phyloP scores from a whole-genome alignment of 1,140 invertebrate genomes.

The Drosophila murphyi region DNA sequence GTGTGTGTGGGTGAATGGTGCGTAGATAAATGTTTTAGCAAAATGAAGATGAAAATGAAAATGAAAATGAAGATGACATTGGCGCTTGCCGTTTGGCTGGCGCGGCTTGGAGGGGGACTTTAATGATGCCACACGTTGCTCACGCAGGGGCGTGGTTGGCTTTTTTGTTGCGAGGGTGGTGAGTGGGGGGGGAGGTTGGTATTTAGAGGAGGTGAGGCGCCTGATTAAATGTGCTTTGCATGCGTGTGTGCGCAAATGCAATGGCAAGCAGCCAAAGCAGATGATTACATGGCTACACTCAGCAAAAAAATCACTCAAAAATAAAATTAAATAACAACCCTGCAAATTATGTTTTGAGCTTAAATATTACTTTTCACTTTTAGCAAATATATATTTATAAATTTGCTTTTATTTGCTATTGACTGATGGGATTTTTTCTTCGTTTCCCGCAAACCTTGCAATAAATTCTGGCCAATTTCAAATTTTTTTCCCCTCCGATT shows the following conservation, averaged over 20 bases:
- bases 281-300: conserved; percentile 48
- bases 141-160: conserved; percentile 10
- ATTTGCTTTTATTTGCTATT: too few species aligned
- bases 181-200: background rate
- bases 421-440: too few species aligned
- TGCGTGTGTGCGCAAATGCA: conserved; percentile 67
- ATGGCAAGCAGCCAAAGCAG: conserved; percentile 64
- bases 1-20: conserved; percentile 36
- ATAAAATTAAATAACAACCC: too few species aligned
- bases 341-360: too few species aligned
- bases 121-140: conserved; percentile 38
- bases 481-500: too few species aligned
- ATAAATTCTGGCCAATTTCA: too few species aligned
- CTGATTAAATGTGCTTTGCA: conserved; percentile 72
- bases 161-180: background rate
- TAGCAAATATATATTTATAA: too few species aligned
- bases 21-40: conserved; percentile 73
- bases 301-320: conserved; percentile 1
- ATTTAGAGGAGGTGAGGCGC: conserved; percentile 19
- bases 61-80: conserved; percentile 51
- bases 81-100: conserved; percentile 4
- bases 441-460: too few species aligned
- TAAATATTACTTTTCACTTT: too few species aligned
- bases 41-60: conserved; percentile 59
- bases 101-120: background rate